phyloP scores from a whole-genome alignment of 2,888 invertebrate genomes.

The Gonocerus acuteangulatus region DNA sequence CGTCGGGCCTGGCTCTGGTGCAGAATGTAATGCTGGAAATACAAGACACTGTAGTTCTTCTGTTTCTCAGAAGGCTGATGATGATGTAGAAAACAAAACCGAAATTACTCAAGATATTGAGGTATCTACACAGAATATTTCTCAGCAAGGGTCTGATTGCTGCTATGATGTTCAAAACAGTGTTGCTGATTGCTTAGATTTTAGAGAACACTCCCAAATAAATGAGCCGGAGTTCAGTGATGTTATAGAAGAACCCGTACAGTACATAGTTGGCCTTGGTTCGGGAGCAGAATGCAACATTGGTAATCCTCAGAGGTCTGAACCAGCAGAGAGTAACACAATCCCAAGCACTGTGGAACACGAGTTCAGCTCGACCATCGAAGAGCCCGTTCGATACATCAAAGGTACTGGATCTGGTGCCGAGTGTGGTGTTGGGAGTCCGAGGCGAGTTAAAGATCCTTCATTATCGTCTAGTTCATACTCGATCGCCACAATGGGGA shows the following conservation, averaged over 20 bases:
- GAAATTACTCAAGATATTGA: too few species aligned
- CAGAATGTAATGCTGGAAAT: slow-evolving; percentile 66
- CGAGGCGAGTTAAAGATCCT: slow-evolving; percentile 36
- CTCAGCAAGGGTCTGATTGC: too few species aligned
- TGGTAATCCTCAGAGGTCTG: slow-evolving; percentile 56
- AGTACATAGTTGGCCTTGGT: slow-evolving; percentile 65
- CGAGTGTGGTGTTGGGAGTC: slow-evolving; percentile 68
- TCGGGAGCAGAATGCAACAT: slow-evolving; percentile 62
- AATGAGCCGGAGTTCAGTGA: slow-evolving; percentile 50
- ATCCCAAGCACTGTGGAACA: not conserved
- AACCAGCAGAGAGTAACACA: slow-evolving; percentile 51
- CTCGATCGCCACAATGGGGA: not conserved
- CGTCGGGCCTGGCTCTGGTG: slow-evolving; percentile 62
- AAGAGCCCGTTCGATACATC: slow-evolving; percentile 62
- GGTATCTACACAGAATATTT: too few species aligned
- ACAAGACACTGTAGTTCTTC: not conserved
- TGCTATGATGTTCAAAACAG: too few species aligned
- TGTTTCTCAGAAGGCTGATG: slow-evolving; percentile 28
- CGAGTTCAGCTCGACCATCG: slow-evolving; percentile 59
- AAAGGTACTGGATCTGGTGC: slow-evolving; percentile 64
- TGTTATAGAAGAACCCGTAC: slow-evolving; percentile 62
- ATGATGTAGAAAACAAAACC: slow-evolving; percentile 46
- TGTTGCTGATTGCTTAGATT: too few species aligned
- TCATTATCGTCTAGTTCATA: not conserved
- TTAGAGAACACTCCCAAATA: not conserved